Evolutionary conservation across 2,113 vertebrate species (phyloP).

Genomic region (Brachyhypopomus gauderio): DNA sequence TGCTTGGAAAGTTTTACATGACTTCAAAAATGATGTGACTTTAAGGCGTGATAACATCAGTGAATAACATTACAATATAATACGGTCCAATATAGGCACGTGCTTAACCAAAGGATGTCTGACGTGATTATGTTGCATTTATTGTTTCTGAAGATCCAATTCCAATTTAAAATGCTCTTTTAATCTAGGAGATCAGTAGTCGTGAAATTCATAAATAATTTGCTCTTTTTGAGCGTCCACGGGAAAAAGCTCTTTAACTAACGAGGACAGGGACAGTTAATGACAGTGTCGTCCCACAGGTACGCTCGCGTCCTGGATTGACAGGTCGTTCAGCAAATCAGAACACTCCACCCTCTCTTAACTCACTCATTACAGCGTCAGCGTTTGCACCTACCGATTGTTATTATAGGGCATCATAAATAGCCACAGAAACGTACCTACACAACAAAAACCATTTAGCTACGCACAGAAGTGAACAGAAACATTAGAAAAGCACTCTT

Average conservation of each 20-base stretch:
- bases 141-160: not conserved
- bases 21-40: too few relatives aligned
- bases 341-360: slow-evolving; percentile 62
- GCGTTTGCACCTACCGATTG: slow-evolving; percentile 57
- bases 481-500: not conserved
- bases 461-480: too few relatives aligned
- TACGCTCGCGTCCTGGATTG: slow-evolving; percentile 40
- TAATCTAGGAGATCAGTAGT: not conserved
- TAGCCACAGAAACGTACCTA: slow-evolving; percentile 53
- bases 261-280: not conserved
- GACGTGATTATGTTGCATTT: not conserved
- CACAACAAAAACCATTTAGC: slow-evolving; percentile 23
- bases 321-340: slow-evolving; percentile 55
- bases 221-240: not conserved
- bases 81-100: too few relatives aligned
- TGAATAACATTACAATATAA: too few relatives aligned
- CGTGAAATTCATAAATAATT: slow-evolving; percentile 7
- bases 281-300: slow-evolving; percentile 2
- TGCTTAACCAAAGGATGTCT: too few relatives aligned
- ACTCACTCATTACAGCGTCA: slow-evolving; percentile 68
- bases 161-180: not conserved
- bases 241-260: not conserved
- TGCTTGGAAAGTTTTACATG: too few relatives aligned
- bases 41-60: too few relatives aligned
- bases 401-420: slow-evolving; percentile 24